Conservation (phyloP, 2,113 vertebrate genomes). For the Ptilonorhynchus violaceus region DNA sequence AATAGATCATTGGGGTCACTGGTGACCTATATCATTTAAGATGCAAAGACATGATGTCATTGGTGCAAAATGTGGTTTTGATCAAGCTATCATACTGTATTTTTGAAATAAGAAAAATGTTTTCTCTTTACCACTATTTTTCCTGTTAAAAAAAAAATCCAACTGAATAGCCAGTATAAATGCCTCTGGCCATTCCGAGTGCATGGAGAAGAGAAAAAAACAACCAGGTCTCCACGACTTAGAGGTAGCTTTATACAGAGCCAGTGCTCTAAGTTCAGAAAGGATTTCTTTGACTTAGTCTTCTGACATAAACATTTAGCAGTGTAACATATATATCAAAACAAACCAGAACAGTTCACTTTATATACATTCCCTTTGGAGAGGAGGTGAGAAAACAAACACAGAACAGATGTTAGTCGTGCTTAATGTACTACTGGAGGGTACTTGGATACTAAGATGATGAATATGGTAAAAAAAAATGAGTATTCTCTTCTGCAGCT, state of each 20-base stretch:
- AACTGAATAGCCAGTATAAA: not conserved
- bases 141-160: not conserved
- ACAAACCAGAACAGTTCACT: constrained; percentile 54
- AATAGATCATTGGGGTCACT: not conserved
- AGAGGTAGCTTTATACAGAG: not conserved
- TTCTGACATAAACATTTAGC: constrained; percentile 49
- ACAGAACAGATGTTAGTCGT: constrained; percentile 59
- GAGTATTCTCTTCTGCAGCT: not conserved
- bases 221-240: not conserved
- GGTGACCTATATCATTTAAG: not conserved
- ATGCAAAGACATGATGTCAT: constrained; percentile 48
- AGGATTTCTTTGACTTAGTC: constrained; percentile 14
- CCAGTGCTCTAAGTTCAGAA: not conserved
- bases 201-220: not conserved
- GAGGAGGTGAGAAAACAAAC: constrained; percentile 64
- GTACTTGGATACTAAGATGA: not conserved
- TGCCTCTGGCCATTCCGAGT: not conserved
- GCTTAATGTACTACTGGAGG: constrained; percentile 48
- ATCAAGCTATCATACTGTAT: not conserved
- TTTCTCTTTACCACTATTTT: not conserved
- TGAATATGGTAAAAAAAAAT: constrained; percentile 33
- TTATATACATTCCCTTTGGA: constrained; percentile 47
- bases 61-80: constrained; percentile 12
- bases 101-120: not conserved
- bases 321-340: constrained; percentile 54